phyloP scores from a whole-genome alignment of 2,113 vertebrate species.

The Ammodytes dubius region DNA sequence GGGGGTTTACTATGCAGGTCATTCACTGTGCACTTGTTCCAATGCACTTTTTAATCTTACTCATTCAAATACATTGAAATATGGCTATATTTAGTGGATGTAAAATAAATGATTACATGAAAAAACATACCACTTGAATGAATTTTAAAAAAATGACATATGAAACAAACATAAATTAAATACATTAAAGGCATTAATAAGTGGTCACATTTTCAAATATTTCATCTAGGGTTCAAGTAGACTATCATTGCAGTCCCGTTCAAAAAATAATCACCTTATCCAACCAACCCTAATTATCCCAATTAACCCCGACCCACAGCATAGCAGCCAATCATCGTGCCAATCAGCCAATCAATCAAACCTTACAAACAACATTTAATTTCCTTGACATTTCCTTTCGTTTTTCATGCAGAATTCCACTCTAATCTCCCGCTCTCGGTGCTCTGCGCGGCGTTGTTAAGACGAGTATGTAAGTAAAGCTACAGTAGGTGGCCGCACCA shows the following conservation, averaged over 20 bases:
- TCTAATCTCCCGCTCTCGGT: background rate
- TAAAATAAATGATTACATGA: background rate
- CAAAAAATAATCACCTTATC: slow-evolving; percentile 5
- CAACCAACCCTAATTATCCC: slow-evolving; percentile 1
- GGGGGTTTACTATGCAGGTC: slow-evolving; percentile 39
- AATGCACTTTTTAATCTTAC: slow-evolving; percentile 5
- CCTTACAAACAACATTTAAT: slow-evolving; percentile 11
- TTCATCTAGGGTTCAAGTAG: background rate
- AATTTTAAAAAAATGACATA: background rate
- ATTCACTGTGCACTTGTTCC: slow-evolving; percentile 46
- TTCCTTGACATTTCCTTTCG: background rate
- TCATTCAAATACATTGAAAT: background rate
- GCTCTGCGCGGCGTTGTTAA: slow-evolving; percentile 38
- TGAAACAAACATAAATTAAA: background rate
- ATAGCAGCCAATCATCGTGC: slow-evolving; percentile 51
- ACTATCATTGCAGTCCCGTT: background rate
- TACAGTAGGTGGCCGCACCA: slow-evolving; percentile 74
- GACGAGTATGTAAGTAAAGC: slow-evolving; percentile 55
- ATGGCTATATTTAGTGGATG: no score
- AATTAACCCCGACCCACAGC: slow-evolving; percentile 29
- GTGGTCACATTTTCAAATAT: no score
- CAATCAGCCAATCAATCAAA: slow-evolving; percentile 55
- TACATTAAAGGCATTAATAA: no score
- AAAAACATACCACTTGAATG: background rate
- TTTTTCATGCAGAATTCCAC: slow-evolving; percentile 5